phyloP scores from a whole-genome alignment of 2,113 vertebrate species.

The Rhea pennata region DNA sequence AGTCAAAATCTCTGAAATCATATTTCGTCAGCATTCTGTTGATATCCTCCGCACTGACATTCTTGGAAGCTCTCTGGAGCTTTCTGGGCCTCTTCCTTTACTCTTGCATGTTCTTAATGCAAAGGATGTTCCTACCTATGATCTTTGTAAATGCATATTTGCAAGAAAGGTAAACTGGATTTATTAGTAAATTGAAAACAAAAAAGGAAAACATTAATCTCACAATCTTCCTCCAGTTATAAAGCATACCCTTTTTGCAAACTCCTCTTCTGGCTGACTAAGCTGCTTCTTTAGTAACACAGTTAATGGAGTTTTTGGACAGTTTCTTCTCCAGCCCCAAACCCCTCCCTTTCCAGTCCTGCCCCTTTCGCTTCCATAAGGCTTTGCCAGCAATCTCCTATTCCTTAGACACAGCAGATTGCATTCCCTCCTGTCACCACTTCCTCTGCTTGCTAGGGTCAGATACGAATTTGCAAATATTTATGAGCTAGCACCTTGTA shows the following conservation, averaged over 20 bases:
- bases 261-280: neutral
- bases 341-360: neutral
- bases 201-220: neutral
- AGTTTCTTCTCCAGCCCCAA: neutral
- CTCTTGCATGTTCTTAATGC: neutral
- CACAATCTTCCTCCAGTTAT: neutral
- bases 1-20: neutral
- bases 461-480: neutral
- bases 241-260: neutral
- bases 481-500: neutral
- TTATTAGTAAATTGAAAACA: neutral
- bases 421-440: neutral
- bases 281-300: neutral
- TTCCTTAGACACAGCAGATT: neutral
- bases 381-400: neutral
- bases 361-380: neutral
- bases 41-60: neutral
- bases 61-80: neutral
- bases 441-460: neutral
- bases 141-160: neutral
- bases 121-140: neutral
- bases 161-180: neutral
- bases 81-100: neutral
- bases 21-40: neutral
- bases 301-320: neutral